Percentiles rank a stretch among this genome's conserved stretches.
Conservation (phyloP, 2,797 vertebrate species). For the Syngnathus acus region DNA sequence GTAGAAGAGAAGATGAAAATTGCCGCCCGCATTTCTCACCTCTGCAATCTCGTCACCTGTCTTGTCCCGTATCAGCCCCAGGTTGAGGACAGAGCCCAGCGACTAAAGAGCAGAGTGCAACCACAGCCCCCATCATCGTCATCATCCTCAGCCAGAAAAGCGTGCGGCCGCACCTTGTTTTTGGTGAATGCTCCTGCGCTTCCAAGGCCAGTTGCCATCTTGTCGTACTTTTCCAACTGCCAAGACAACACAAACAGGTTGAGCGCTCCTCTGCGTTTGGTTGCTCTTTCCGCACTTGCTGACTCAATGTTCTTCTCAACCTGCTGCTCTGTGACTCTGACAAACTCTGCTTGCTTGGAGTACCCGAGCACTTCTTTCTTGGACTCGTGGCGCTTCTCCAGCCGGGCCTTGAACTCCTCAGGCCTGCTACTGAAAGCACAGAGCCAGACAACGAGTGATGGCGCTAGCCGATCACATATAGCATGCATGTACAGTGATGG, state of each 20-base stretch:
- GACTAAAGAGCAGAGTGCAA: conserved; percentile 61
- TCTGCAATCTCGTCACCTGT: conserved; percentile 80
- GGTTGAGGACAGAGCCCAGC: conserved; percentile 82
- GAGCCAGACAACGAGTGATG: neutral
- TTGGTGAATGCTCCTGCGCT: conserved; percentile 74
- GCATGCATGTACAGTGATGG: too few relatives aligned
- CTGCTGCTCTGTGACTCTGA: conserved; percentile 79
- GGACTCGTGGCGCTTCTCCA: conserved; percentile 73
- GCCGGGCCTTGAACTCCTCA: conserved; percentile 74
- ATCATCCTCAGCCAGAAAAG: neutral
- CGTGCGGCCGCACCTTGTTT: conserved; percentile 74
- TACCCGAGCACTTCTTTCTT: conserved; percentile 76
- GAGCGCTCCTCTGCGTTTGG: too few relatives aligned
- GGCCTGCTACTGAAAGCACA: conserved; percentile 72
- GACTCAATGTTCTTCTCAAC: conserved; percentile 35
- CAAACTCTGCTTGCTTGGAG: conserved; percentile 82
- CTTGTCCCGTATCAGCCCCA: conserved; percentile 83
- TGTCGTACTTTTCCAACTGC: conserved; percentile 68
- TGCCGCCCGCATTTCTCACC: conserved; percentile 58
- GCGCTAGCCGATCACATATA: too few relatives aligned
- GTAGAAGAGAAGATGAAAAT: too few relatives aligned
- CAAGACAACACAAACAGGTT: conserved; percentile 5
- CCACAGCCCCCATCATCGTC: neutral
- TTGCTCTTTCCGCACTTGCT: neutral
- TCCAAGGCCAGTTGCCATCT: conserved; percentile 34